Evolutionary conservation across 30 jellyfish, hydroid and myxozoan genomes (phyloP).

Genomic region (Clytia hemisphaerica): DNA sequence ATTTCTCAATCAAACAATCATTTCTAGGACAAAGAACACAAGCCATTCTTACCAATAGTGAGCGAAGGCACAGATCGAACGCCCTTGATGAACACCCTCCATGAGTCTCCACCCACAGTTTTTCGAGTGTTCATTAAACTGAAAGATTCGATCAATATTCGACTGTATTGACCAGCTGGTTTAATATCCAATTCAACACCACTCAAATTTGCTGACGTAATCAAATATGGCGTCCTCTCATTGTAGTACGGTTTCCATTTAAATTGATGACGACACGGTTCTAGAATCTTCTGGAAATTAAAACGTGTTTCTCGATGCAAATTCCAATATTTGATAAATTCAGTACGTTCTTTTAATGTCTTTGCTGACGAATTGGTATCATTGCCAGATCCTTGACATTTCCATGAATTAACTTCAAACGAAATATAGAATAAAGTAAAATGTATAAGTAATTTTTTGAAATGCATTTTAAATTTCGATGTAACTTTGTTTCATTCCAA

Average conservation of each 20-base stretch:
- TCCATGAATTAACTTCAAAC: too few species aligned
- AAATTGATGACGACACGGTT: slow-evolving; percentile 44
- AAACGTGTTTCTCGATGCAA: slow-evolving; percentile 53
- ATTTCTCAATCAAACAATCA: too few species aligned
- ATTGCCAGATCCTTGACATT: too few species aligned
- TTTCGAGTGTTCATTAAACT: slow-evolving; percentile 51
- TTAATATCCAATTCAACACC: slow-evolving; percentile 44
- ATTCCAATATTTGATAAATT: slow-evolving; percentile 63
- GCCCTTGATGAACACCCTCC: slow-evolving; percentile 83
- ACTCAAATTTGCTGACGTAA: slow-evolving; percentile 58
- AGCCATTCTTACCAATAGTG: too few species aligned
- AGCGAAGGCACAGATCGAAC: slow-evolving; percentile 69
- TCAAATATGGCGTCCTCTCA: slow-evolving; percentile 33
- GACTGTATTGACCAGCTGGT: slow-evolving; percentile 87
- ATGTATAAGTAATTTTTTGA: too few species aligned
- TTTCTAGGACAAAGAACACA: too few species aligned
- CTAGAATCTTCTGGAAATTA: slow-evolving; percentile 53
- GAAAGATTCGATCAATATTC: slow-evolving; percentile 51
- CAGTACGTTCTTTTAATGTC: too few species aligned
- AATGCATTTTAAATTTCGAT: too few species aligned
- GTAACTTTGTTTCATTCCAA: too few species aligned
- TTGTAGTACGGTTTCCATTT: slow-evolving; percentile 58
- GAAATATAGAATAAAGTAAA: too few species aligned
- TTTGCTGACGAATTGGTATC: too few species aligned
- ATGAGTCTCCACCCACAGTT: slow-evolving; percentile 70